Percentiles rank a stretch among this genome's conserved stretches.
phyloP scores from a whole-genome alignment of 2,888 invertebrate species.

The Thecocarcelia acutangulata region DNA sequence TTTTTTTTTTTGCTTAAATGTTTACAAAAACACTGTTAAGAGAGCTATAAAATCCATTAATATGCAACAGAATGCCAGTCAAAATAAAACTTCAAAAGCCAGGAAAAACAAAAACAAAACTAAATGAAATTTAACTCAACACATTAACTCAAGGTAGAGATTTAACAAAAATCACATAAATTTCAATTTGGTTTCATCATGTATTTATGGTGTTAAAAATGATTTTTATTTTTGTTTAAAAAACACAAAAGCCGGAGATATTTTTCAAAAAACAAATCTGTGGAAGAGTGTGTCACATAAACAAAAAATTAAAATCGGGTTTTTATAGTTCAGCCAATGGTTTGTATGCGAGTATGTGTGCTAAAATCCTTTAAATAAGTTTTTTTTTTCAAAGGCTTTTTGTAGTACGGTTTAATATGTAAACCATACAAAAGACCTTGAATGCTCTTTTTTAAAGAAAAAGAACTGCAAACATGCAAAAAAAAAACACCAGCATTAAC shows the following conservation, averaged over 20 bases:
- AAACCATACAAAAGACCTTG: slow-evolving; percentile 69
- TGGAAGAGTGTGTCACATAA: slow-evolving; percentile 62
- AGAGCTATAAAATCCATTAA: slow-evolving; percentile 46
- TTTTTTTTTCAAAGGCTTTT: slow-evolving; percentile 31
- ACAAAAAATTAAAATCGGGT: slow-evolving; percentile 29
- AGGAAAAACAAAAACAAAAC: slow-evolving; percentile 11
- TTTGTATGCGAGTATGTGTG: slow-evolving; percentile 40
- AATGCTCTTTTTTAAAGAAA: slow-evolving; percentile 35
- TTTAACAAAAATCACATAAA: slow-evolving; percentile 67
- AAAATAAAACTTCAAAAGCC: slow-evolving; percentile 46
- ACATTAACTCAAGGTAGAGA: slow-evolving; percentile 54
- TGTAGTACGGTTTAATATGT: slow-evolving; percentile 63
- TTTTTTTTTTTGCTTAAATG: slow-evolving; percentile 22
- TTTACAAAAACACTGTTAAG: slow-evolving; percentile 39
- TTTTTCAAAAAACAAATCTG: slow-evolving; percentile 38
- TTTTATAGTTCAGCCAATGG: slow-evolving; percentile 2
- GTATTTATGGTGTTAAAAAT: slow-evolving; percentile 67
- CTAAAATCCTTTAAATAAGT: slow-evolving; percentile 51
- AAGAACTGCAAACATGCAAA: slow-evolving; percentile 1
- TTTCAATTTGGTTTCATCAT: slow-evolving; percentile 66
- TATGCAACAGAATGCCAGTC: slow-evolving; percentile 57
- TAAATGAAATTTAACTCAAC: slow-evolving; percentile 43
- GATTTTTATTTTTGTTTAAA: slow-evolving; percentile 20
- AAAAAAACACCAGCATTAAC: slow-evolving; percentile 36
- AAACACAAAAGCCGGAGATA: slow-evolving; percentile 7